Percentiles rank a stretch among this genome's conserved stretches.
These are phyloP conservation scores for Tribolium madens DNA, from an alignment of 1,140 invertebrate species.

Conservation along the genomic window DNA sequence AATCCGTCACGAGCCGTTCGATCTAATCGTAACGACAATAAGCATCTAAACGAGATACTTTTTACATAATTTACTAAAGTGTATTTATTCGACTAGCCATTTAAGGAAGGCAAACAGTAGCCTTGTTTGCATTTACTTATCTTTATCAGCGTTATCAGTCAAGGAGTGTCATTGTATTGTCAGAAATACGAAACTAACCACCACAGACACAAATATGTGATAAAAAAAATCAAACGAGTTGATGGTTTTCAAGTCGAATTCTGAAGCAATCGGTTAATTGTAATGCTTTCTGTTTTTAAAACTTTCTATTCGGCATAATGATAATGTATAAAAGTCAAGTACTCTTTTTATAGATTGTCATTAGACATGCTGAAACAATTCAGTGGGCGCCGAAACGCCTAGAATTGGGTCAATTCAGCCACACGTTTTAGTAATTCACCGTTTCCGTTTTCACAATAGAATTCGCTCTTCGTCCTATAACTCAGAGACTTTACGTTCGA, in stretches of 20 bases:
- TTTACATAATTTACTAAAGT: slow-evolving; percentile 21
- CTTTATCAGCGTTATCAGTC: slow-evolving; percentile 42
- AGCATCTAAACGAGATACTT: slow-evolving; percentile 25
- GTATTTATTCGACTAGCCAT: slow-evolving; percentile 24
- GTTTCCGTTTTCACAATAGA: slow-evolving; percentile 40
- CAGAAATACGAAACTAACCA: slow-evolving; percentile 4
- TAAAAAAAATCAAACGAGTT: not conserved
- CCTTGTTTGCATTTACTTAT: slow-evolving; percentile 45
- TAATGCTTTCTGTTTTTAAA: slow-evolving; percentile 9
- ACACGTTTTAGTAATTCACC: slow-evolving; percentile 43
- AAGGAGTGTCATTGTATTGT: slow-evolving; percentile 42
- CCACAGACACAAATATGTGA: not conserved
- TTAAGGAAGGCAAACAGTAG: slow-evolving; percentile 39
- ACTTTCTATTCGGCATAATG: slow-evolving; percentile 21
- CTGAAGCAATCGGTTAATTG: slow-evolving; percentile 12
- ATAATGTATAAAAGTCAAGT: slow-evolving; percentile 25
- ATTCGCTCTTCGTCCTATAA: slow-evolving; percentile 24
- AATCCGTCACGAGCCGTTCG: slow-evolving; percentile 1
- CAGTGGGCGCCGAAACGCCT: slow-evolving; percentile 38
- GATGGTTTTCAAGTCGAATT: not conserved
- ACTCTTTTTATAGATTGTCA: slow-evolving; percentile 38
- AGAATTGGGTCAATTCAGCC: slow-evolving; percentile 42
- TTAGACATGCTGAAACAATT: slow-evolving; percentile 41
- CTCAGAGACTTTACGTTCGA: slow-evolving; percentile 30
- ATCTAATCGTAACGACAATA: slow-evolving; percentile 12